Conservation (phyloP, 1,140 invertebrate genomes). For the Ips typographus region DNA sequence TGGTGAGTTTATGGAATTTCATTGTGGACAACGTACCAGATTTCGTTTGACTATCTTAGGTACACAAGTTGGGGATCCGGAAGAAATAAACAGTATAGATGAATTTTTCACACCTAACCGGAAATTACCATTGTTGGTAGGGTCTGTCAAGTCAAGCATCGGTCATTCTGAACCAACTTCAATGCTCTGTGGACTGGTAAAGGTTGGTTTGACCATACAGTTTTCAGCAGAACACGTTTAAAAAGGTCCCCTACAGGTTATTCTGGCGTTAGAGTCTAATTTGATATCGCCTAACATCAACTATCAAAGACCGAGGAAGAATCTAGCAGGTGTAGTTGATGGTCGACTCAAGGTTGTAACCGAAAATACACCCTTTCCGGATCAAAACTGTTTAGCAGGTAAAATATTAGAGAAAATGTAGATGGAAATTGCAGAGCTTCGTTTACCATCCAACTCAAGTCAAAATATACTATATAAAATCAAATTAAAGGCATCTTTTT, state of each 20-base stretch:
- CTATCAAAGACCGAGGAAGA: conserved; percentile 69
- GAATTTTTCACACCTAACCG: conserved; percentile 74
- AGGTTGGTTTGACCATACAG: conserved; percentile 57
- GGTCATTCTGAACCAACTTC: conserved; percentile 91
- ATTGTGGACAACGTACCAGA: background rate
- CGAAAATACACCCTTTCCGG: conserved; percentile 62
- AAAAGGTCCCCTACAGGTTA: conserved; percentile 34
- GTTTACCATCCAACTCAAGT: too few species aligned
- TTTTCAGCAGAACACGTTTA: background rate
- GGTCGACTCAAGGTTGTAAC: conserved; percentile 71
- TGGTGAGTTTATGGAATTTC: conserved; percentile 47
- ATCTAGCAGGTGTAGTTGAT: conserved; percentile 70
- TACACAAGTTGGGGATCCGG: conserved; percentile 79
- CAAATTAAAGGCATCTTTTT: background rate
- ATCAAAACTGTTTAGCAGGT: conserved; percentile 57
- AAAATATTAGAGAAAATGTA: background rate
- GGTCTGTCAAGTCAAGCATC: conserved; percentile 91
- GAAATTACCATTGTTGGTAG: conserved; percentile 72
- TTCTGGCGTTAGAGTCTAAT: conserved; percentile 71
- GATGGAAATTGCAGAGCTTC: too few species aligned
- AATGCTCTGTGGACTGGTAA: conserved; percentile 79
- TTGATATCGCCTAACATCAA: conserved; percentile 80
- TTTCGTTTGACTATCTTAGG: conserved; percentile 6
- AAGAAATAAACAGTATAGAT: conserved; percentile 82
- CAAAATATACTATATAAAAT: too few species aligned